Evolutionary conservation across 2,888 invertebrate species (phyloP).

Genomic region (Caenorhabditis virilis): DNA sequence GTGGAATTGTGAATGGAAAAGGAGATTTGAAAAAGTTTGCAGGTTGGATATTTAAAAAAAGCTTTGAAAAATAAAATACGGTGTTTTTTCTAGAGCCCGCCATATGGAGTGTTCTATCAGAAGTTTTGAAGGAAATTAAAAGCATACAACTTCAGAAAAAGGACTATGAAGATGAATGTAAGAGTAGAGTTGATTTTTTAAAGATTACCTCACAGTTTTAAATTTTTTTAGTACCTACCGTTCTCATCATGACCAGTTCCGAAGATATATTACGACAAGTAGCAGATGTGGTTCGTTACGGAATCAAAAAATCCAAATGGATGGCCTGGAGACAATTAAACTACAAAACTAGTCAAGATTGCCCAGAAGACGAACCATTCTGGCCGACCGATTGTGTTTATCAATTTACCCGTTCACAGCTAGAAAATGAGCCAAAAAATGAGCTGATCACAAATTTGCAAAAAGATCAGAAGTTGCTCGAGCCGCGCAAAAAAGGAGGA

Average conservation of each 20-base stretch:
- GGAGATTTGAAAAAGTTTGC: constrained; percentile 31
- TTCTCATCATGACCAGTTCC: constrained; percentile 52
- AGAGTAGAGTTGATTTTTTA: neutral
- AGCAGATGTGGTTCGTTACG: constrained; percentile 52
- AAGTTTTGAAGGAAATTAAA: constrained; percentile 57
- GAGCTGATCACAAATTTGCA: constrained; percentile 48
- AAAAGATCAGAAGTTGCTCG: constrained; percentile 57
- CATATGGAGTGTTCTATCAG: constrained; percentile 59
- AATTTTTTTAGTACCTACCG: neutral
- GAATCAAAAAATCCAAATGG: constrained; percentile 46
- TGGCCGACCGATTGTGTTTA: constrained; percentile 43
- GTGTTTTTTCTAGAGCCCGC: constrained; percentile 59
- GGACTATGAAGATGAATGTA: constrained; percentile 26
- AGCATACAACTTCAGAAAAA: constrained; percentile 26
- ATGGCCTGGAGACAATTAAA: constrained; percentile 31
- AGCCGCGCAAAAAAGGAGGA: constrained; percentile 49
- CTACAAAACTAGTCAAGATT: constrained; percentile 9
- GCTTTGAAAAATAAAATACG: constrained; percentile 1
- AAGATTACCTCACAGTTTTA: neutral
- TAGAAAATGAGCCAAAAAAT: constrained; percentile 25
- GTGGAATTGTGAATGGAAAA: constrained; percentile 36
- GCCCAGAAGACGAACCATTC: constrained; percentile 36
- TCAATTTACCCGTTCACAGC: constrained; percentile 22
- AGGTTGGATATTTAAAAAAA: neutral
- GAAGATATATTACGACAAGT: constrained; percentile 58